Base-by-base conservation (phyloP, 64 coral and sea anemone genomes). In the Stichodactyla mertensii region DNA sequence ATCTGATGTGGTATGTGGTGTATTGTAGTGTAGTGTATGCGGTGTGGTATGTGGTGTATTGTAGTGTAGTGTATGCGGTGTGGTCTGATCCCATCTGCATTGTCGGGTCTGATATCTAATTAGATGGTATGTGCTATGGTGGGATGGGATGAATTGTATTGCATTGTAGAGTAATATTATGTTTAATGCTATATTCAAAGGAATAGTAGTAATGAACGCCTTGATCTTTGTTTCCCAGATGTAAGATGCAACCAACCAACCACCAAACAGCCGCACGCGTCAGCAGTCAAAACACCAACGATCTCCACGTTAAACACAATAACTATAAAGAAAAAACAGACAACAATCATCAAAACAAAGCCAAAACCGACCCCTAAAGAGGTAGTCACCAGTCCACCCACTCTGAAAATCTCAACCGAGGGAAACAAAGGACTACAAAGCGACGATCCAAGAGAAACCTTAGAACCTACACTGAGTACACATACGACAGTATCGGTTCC, bases 391-490 rank as follows among this genome's bases (percentile, higher is more conserved):
- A 57, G 18, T 57, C 54, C 57, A 19, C 45, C 82, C 51, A 84
- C 82, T 60, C 53, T 26, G 20, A 14, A 16, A 26, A 55, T 26
- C 24, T 27, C n/a, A 7, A 84, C 82, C 54, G 53, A 52, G 45
- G 16, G 31, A 26, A 79, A 79, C 77, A 52, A 79, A 36, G 77
- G 5, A 5, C 27, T 84, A 23, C 82, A 84, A 19, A 84, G 82
- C 16, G 82, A 84, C 82, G 82, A 84, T 60, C 82, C 82, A 57
- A 84, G 57, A 84, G 22, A 26, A 20, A 84, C 82, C 6, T 22
- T 84, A 15, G 53, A 60, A 14, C 82, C 82, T 14, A 57, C 82
- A 8, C 52, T 84, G 3, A 84, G 54, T 14, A 13, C 82, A 0
- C 82, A 84, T 52, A 66, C 62, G 19, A 66, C 62, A 6, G 62